phyloP scores from a whole-genome alignment of 2,113 vertebrate species.

The Esox niger region DNA sequence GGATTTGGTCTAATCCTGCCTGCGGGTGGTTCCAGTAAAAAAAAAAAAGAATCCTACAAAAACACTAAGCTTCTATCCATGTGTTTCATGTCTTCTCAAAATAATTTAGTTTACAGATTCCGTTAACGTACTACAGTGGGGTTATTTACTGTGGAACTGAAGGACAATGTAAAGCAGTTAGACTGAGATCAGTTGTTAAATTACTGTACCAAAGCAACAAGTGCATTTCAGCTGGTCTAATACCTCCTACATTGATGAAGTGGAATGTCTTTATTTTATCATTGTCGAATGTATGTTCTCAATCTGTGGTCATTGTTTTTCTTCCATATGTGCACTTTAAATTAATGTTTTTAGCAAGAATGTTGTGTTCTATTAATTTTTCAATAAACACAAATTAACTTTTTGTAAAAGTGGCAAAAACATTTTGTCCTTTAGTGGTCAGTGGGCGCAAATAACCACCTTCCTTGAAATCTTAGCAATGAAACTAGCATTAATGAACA shows the following conservation, averaged over 20 bases:
- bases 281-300: slow-evolving; percentile 22
- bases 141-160: no score
- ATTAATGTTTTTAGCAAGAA: slow-evolving; percentile 15
- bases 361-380: slow-evolving; percentile 3
- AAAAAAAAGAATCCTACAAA: neutral
- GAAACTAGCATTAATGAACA: no score
- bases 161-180: neutral
- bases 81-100: neutral
- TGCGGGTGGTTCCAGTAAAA: no score
- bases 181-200: neutral
- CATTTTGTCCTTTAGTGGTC: no score
- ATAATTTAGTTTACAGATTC: neutral
- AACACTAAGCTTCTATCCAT: no score
- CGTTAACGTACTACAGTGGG: neutral
- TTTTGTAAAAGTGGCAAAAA: no score
- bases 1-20: no score
- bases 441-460: no score
- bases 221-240: neutral
- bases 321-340: slow-evolving; percentile 36
- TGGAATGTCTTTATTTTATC: slow-evolving; percentile 24
- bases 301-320: slow-evolving; percentile 20
- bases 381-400: slow-evolving; percentile 40
- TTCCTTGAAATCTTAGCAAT: no score
- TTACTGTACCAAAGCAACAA: neutral
- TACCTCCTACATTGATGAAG: slow-evolving; percentile 3